Evolutionary conservation across 2,797 vertebrate species (phyloP).

Genomic region (Esox lucius): DNA sequence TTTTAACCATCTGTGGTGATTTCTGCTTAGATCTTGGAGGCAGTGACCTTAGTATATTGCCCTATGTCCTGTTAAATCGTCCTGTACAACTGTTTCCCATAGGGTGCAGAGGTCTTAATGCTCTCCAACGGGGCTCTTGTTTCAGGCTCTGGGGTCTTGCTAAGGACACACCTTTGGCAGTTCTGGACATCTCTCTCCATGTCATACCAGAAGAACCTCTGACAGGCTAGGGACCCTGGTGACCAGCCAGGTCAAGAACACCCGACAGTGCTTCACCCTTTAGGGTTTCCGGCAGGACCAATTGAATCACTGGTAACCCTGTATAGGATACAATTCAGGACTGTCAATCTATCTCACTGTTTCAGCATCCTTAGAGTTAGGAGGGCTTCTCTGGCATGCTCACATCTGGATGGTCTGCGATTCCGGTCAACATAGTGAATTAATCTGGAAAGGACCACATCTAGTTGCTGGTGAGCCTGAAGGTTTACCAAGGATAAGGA

Average conservation of each 20-base stretch:
- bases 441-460: not conserved
- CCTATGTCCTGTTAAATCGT: slow-evolving; percentile 27
- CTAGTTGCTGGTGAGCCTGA: not conserved
- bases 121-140: slow-evolving; percentile 28
- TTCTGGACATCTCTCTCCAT: slow-evolving; percentile 18
- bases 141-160: slow-evolving; percentile 25
- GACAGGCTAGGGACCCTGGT: slow-evolving; percentile 26
- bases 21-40: slow-evolving; percentile 24
- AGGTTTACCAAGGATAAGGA: slow-evolving; percentile 12
- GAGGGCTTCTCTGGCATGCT: slow-evolving; percentile 17
- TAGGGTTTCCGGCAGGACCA: slow-evolving; percentile 3
- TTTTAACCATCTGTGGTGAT: slow-evolving; percentile 27
- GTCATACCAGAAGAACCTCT: slow-evolving; percentile 32
- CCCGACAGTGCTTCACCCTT: slow-evolving; percentile 17
- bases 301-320: slow-evolving; percentile 18
- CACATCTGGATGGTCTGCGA: slow-evolving; percentile 16
- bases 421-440: slow-evolving; percentile 13
- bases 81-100: slow-evolving; percentile 39
- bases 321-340: slow-evolving; percentile 20
- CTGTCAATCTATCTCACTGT: slow-evolving; percentile 13
- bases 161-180: slow-evolving; percentile 21
- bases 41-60: slow-evolving; percentile 33
- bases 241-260: slow-evolving; percentile 33
- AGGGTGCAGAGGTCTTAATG: slow-evolving; percentile 17
- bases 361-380: slow-evolving; percentile 23